A percentile compares a stretch with the other conserved stretches of the same genome.
These are phyloP conservation scores for Thyatira batis DNA, from an alignment of 2,888 invertebrate species.

Conservation along the genomic window DNA sequence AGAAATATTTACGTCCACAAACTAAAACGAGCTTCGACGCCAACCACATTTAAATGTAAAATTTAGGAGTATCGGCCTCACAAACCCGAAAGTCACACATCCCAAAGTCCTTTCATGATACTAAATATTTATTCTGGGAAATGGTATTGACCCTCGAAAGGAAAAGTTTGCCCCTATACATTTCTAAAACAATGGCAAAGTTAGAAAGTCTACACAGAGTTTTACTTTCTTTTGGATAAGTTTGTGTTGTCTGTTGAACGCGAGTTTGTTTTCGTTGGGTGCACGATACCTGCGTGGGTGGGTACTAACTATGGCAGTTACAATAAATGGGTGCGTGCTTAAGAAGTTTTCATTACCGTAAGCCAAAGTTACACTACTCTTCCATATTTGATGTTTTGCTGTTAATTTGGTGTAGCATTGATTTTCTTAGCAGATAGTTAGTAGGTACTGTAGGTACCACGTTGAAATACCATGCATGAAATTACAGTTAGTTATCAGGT, in stretches of 20 bases:
- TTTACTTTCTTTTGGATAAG: conserved; percentile 28
- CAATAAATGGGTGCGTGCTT: background rate
- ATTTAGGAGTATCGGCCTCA: background rate
- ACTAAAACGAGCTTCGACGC: background rate
- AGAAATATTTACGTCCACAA: background rate
- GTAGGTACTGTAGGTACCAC: too few species aligned
- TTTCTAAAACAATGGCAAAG: conserved; percentile 23
- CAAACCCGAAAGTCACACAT: background rate
- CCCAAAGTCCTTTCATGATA: background rate
- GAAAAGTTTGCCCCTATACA: conserved; percentile 23
- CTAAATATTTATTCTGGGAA: conserved; percentile 1
- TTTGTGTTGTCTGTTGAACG: conserved; percentile 17
- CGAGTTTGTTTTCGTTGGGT: conserved; percentile 19
- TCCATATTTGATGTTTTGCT: background rate
- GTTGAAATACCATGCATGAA: too few species aligned
- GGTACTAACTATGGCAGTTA: conserved; percentile 14
- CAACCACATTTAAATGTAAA: background rate
- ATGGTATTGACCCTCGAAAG: conserved; percentile 16
- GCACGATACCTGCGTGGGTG: conserved; percentile 12
- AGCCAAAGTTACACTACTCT: background rate
- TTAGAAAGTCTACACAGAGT: conserved; percentile 26
- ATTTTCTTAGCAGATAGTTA: too few species aligned
- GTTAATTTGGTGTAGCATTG: background rate
- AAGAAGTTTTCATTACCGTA: background rate
- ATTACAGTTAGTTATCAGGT: too few species aligned